Conservation (phyloP, 1,140 invertebrate genomes). For the Drosophila ogumai region DNA sequence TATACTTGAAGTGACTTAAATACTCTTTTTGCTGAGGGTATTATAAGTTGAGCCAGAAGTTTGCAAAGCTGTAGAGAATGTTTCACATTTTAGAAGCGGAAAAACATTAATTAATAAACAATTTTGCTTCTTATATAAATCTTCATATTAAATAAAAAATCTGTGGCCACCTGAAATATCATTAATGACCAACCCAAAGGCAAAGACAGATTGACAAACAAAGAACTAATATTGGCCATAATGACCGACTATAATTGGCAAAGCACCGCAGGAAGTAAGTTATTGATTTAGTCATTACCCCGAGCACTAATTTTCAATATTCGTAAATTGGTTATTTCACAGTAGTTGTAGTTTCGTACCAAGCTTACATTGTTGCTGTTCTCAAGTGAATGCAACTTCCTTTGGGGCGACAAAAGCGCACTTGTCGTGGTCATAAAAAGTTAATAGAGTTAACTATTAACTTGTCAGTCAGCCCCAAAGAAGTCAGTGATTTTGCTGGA, state of each 20-base stretch:
- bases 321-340: constrained; percentile 49
- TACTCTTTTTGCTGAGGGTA: neutral
- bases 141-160: constrained; percentile 7
- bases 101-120: too few species aligned
- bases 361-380: constrained; percentile 14
- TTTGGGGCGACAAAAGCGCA: constrained; percentile 45
- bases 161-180: neutral
- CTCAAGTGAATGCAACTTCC: constrained; percentile 54
- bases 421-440: constrained; percentile 54
- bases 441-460: constrained; percentile 70
- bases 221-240: constrained; percentile 37
- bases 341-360: neutral
- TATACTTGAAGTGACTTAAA: neutral
- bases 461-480: constrained; percentile 66
- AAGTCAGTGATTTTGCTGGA: constrained; percentile 42
- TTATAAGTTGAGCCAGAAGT: neutral
- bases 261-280: constrained; percentile 62
- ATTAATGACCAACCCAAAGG: neutral
- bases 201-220: constrained; percentile 26
- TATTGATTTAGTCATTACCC: constrained; percentile 67
- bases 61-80: too few species aligned
- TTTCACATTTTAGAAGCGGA: too few species aligned
- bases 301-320: constrained; percentile 55
- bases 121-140: too few species aligned
- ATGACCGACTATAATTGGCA: constrained; percentile 41